These are phyloP conservation scores for Drosophila paranaensis DNA, from an alignment of 2,888 invertebrate species.

Conservation along the genomic window DNA sequence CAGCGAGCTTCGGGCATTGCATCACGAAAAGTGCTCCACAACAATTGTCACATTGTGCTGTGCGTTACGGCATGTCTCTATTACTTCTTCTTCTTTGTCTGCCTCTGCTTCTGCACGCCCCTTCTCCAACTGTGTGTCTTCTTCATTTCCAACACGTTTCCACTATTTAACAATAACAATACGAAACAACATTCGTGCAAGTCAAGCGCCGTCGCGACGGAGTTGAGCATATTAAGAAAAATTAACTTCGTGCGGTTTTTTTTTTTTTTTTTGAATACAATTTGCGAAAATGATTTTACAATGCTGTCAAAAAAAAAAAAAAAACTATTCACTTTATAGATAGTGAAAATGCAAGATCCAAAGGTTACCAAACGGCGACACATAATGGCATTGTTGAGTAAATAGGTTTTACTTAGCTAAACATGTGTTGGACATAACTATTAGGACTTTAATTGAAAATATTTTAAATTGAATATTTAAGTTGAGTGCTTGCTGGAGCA, in stretches of 20 bases:
- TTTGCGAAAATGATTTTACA: constrained; percentile 43
- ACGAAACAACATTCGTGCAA: constrained; percentile 42
- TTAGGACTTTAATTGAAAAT: not conserved
- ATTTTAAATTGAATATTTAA: not conserved
- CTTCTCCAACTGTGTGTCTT: not conserved
- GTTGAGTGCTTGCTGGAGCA: too few relatives aligned
- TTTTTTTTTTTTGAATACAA: constrained; percentile 12
- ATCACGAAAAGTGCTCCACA: constrained; percentile 49
- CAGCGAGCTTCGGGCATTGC: constrained; percentile 29
- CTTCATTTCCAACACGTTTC: constrained; percentile 28
- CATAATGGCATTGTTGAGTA: constrained; percentile 1
- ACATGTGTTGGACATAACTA: not conserved
- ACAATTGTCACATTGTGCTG: constrained; percentile 72
- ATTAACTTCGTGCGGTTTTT: constrained; percentile 39
- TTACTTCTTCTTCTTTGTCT: constrained; percentile 20
- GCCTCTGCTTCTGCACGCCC: not conserved
- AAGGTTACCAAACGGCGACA: constrained; percentile 4
- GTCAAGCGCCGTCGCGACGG: constrained; percentile 17
- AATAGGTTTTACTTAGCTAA: constrained; percentile 9
- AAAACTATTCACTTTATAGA: constrained; percentile 16
- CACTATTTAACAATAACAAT: constrained; percentile 48
- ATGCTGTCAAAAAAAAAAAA: constrained; percentile 9
- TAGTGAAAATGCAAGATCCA: constrained; percentile 19
- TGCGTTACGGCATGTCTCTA: constrained; percentile 63
- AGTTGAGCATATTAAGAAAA: constrained; percentile 43